Evolutionary conservation across 2,888 invertebrate species (phyloP).

Genomic region (Conops quadrifasciatus): DNA sequence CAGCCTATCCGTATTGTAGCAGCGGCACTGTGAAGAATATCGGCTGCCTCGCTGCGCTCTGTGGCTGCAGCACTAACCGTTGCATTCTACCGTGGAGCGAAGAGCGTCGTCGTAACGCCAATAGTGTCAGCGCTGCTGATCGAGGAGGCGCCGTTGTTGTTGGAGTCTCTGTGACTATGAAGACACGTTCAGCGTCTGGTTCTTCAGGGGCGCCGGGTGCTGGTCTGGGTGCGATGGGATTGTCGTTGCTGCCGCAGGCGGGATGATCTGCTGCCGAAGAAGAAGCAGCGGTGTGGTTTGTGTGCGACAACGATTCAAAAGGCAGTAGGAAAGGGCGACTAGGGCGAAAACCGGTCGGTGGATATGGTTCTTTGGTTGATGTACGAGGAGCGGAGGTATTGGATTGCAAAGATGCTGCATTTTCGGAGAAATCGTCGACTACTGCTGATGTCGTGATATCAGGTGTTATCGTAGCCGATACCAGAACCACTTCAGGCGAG

Average conservation of each 20-base stretch:
- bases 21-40: too few species aligned
- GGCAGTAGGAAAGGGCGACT: constrained; percentile 42
- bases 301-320: constrained; percentile 40
- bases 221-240: constrained; percentile 57
- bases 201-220: constrained; percentile 50
- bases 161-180: constrained; percentile 43
- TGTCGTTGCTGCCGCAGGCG: constrained; percentile 54
- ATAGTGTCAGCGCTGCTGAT: constrained; percentile 41
- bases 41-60: not conserved
- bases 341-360: constrained; percentile 43
- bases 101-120: constrained; percentile 31
- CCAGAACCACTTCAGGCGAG: too few species aligned
- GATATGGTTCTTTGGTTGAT: constrained; percentile 39
- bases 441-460: not conserved
- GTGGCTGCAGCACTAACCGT: not conserved
- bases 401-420: not conserved
- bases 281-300: not conserved
- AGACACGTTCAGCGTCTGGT: constrained; percentile 56
- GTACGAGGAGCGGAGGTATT: not conserved
- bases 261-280: constrained; percentile 47
- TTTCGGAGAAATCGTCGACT: too few species aligned
- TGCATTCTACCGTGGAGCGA: constrained; percentile 31
- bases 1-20: too few species aligned
- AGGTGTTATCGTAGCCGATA: not conserved
- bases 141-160: constrained; percentile 28